Base-by-base conservation (phyloP, 1,140 invertebrate species). In the Radopholus similis region DNA sequence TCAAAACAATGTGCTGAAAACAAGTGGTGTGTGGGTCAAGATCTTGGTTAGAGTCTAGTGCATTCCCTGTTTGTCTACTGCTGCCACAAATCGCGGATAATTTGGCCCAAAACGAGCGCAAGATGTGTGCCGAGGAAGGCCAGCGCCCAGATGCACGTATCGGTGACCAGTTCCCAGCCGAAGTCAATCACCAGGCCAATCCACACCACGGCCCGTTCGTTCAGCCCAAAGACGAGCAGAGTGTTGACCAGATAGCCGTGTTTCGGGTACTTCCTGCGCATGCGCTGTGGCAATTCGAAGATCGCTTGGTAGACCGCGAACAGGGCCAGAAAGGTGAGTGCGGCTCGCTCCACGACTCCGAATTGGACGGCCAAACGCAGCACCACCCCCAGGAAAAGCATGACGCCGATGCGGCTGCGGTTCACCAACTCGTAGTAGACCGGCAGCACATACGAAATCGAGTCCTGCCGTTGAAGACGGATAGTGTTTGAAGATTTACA, bases 161-260 rank as follows among this genome's bases (percentile, higher is more conserved):
- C 60, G 53, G 53, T 53, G 53, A 64, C 8, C 1, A 64, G 51
- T 18, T 64, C 37, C 60, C 60, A 64, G 15, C 44, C 21, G 26
- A 64, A 11, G 18, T 68, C 64, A 21, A 68, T 30, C 21, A 53
- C n/a, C 13, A 68, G 42, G 4, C 55, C 66, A 28, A 38, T 15
- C 34, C 37, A 67, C 26, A 21, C n/a, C 1, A 71, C 66, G 18
- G 62, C 35, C 6, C 35, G 35, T 62, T 71, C 58, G 57, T 71
- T 70, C 13, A 67, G 49, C 21, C 67, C 67, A 21, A 37, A 47
- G 35, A 70, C 69, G 18, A 71, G 54, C 35, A 71, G 57, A 38
- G 54, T 49, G 40, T 71, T 71, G 1, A 71, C 42, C 11, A 49
- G 23, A 32, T 53, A 63, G n/a, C 68, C 69, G 49, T 68, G 35